Conservation (phyloP, 2,797 vertebrate genomes). For the Lycodopsis pacificus region DNA sequence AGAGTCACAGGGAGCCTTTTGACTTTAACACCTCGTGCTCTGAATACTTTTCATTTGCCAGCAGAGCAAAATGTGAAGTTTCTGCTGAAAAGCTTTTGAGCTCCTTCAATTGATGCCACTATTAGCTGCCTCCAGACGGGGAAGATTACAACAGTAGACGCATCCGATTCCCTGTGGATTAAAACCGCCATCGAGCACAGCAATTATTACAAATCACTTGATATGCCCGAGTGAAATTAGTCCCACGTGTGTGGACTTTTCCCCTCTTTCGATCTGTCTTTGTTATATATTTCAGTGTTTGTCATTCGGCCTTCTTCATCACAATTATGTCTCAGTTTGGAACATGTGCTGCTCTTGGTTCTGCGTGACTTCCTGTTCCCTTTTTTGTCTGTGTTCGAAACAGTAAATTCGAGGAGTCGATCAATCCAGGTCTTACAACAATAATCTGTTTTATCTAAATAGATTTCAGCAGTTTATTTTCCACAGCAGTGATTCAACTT, state of each 20-base stretch:
- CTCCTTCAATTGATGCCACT: slow-evolving; percentile 27
- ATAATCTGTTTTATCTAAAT: slow-evolving; percentile 12
- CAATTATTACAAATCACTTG: slow-evolving; percentile 67
- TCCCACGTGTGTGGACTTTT: slow-evolving; percentile 45
- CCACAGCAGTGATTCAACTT: slow-evolving; percentile 11
- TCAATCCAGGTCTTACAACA: slow-evolving; percentile 3
- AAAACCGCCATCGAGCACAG: slow-evolving; percentile 36
- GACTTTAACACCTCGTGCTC: not conserved
- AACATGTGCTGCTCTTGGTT: slow-evolving; percentile 8
- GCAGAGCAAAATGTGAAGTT: slow-evolving; percentile 22
- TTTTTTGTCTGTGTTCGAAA: slow-evolving; percentile 2
- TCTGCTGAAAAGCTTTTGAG: not conserved
- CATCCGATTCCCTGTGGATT: slow-evolving; percentile 62
- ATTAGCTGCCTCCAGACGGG: slow-evolving; percentile 31
- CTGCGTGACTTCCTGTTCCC: not conserved
- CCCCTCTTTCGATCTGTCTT: slow-evolving; percentile 28
- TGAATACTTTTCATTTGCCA: no score
- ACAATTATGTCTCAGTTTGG: slow-evolving; percentile 21
- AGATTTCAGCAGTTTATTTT: not conserved
- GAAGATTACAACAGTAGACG: slow-evolving; percentile 54
- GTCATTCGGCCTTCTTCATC: slow-evolving; percentile 32
- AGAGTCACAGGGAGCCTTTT: not conserved
- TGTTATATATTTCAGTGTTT: slow-evolving; percentile 32
- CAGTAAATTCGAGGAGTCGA: slow-evolving; percentile 6
- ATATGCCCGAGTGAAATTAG: slow-evolving; percentile 46